Percentiles rank a stretch among this genome's conserved stretches.
Evolutionary conservation across 1,140 invertebrate genomes (phyloP).

Genomic region (Drosophila parvula): DNA sequence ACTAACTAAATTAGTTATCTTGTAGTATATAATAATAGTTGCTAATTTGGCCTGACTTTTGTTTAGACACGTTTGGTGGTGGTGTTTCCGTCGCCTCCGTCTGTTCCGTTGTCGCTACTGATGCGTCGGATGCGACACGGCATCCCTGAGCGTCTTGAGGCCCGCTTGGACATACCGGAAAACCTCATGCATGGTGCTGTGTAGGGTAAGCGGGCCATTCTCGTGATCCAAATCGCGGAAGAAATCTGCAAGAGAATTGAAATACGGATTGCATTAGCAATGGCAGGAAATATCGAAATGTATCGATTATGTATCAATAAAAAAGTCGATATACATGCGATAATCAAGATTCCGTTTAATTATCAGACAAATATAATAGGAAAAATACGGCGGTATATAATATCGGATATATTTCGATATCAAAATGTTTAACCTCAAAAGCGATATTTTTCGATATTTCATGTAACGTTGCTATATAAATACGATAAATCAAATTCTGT

Average conservation of each 20-base stretch:
- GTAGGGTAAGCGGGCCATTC: conserved; percentile 90
- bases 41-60: conserved; percentile 81
- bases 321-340: no score
- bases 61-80: conserved; percentile 80
- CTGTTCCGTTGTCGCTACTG: conserved; percentile 57
- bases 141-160: conserved; percentile 85
- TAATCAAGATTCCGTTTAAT: no score
- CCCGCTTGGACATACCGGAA: conserved; percentile 90
- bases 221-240: conserved; percentile 90
- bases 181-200: conserved; percentile 90
- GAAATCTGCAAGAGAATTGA: conserved; percentile 87
- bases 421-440: no score
- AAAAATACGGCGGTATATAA: no score
- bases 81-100: conserved; percentile 31
- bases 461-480: no score
- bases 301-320: no score
- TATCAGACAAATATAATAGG: no score
- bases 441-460: no score
- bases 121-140: conserved; percentile 62
- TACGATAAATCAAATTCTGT: no score
- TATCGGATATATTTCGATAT: no score
- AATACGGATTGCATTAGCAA: background rate
- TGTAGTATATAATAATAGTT: conserved; percentile 71
- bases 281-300: no score
- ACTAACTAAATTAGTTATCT: conserved; percentile 61